Percentiles rank a stretch among this genome's conserved stretches.
Conservation (phyloP, 2,113 vertebrate genomes). For the Podocnemis expansa region DNA sequence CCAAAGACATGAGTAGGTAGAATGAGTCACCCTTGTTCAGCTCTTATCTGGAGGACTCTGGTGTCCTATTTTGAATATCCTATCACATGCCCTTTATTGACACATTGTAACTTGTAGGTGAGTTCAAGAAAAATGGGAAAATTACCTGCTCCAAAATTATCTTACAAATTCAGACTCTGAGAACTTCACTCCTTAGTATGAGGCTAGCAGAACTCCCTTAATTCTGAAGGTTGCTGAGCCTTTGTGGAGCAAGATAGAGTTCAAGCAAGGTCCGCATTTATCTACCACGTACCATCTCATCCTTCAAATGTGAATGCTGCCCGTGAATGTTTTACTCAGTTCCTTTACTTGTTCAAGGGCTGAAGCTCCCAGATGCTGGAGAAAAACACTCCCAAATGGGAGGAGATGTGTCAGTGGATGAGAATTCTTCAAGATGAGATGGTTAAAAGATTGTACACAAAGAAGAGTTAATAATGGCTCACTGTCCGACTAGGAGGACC, state of each 20-base stretch:
- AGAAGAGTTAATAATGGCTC: too few species aligned
- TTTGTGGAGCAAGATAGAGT: not conserved
- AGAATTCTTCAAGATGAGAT: too few species aligned
- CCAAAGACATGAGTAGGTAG: not conserved
- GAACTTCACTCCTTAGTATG: not conserved
- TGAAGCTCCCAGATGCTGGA: not conserved
- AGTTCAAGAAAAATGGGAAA: not conserved
- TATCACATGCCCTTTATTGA: not conserved
- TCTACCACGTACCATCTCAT: not conserved
- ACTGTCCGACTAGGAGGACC: not conserved
- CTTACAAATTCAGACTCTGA: fast-evolving
- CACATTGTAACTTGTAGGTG: not conserved
- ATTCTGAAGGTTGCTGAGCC: not conserved
- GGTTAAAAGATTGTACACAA: too few species aligned
- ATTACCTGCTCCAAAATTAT: not conserved
- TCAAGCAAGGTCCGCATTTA: not conserved
- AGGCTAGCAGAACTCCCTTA: not conserved
- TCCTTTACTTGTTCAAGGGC: not conserved
- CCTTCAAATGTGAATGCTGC: not conserved
- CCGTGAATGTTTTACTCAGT: fast-evolving
- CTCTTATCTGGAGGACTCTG: not conserved
- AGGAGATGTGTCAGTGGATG: too few species aligned
- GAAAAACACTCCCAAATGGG: too few species aligned
- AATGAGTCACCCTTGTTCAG: not conserved
- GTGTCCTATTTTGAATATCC: not conserved